Evolutionary conservation across 2,113 vertebrate species (phyloP).

Genomic region (Ifrita kowaldi): DNA sequence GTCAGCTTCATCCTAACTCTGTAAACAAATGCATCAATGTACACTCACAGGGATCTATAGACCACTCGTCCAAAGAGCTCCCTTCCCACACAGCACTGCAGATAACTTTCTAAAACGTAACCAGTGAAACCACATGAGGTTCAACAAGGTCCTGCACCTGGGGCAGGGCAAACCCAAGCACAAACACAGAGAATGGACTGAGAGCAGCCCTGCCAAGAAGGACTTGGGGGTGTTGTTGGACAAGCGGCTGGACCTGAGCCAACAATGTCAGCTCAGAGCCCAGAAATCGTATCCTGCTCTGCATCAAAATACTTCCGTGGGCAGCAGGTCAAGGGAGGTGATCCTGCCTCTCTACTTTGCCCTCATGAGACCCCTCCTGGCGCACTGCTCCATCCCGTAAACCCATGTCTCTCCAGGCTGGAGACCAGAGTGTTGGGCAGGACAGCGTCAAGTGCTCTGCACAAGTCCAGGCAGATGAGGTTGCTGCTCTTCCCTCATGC

Average conservation of each 20-base stretch:
- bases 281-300: background rate
- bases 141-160: background rate
- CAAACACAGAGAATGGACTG: background rate
- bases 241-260: background rate
- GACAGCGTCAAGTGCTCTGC: background rate
- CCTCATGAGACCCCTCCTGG: background rate
- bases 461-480: background rate
- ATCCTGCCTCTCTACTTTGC: background rate
- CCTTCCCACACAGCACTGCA: background rate
- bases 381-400: no score
- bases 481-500: background rate
- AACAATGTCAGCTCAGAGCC: background rate
- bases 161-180: background rate
- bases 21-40: conserved; percentile 2
- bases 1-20: conserved; percentile 1
- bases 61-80: background rate
- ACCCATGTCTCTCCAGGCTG: background rate
- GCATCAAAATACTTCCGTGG: background rate
- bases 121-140: background rate
- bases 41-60: background rate
- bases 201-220: background rate
- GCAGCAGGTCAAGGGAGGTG: background rate
- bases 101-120: background rate
- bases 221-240: background rate
- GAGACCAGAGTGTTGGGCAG: background rate